Percentiles rank a stretch among this genome's conserved stretches.
These are phyloP conservation scores for Sarcophaga subvicina DNA, from an alignment of 2,888 invertebrate species.

Conservation along the genomic window DNA sequence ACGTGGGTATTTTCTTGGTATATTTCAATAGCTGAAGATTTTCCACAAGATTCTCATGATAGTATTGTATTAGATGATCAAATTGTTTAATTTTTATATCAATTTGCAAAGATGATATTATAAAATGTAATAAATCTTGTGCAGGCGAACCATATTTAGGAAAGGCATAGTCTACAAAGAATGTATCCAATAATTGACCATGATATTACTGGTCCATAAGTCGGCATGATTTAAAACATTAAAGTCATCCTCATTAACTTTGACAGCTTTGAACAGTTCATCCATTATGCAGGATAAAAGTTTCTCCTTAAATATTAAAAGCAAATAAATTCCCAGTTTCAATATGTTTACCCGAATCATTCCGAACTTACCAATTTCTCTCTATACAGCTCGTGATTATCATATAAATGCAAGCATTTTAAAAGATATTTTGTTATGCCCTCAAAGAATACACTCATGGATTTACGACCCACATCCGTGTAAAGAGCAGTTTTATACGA, in stretches of 20 bases:
- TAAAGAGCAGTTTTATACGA: constrained; percentile 36
- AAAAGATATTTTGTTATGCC: constrained; percentile 64
- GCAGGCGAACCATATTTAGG: constrained; percentile 73
- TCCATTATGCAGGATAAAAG: constrained; percentile 54
- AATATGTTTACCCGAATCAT: too few relatives aligned
- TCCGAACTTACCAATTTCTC: constrained; percentile 68
- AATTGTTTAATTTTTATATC: constrained; percentile 74
- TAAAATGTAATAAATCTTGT: constrained; percentile 74
- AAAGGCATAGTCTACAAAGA: constrained; percentile 75
- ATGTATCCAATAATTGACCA: constrained; percentile 71
- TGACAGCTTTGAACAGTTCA: constrained; percentile 31
- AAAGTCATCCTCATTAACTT: constrained; percentile 71
- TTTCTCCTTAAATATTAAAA: constrained; percentile 34
- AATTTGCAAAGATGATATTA: constrained; percentile 74
- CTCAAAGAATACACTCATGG: constrained; percentile 60
- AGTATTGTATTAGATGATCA: constrained; percentile 75
- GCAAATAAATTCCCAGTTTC: constrained; percentile 18
- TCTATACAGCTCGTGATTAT: constrained; percentile 58
- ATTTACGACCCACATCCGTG: constrained; percentile 37
- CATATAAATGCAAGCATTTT: constrained; percentile 66
- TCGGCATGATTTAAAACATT: constrained; percentile 75
- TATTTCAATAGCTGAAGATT: constrained; percentile 73
- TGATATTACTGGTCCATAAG: constrained; percentile 76
- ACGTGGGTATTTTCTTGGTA: constrained; percentile 70
- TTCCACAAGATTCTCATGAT: constrained; percentile 74